Percentiles rank a stretch among this genome's conserved stretches.
These are phyloP conservation scores for Tragulus kanchil DNA, from an alignment of 2,113 vertebrate genomes.

Conservation along the genomic window DNA sequence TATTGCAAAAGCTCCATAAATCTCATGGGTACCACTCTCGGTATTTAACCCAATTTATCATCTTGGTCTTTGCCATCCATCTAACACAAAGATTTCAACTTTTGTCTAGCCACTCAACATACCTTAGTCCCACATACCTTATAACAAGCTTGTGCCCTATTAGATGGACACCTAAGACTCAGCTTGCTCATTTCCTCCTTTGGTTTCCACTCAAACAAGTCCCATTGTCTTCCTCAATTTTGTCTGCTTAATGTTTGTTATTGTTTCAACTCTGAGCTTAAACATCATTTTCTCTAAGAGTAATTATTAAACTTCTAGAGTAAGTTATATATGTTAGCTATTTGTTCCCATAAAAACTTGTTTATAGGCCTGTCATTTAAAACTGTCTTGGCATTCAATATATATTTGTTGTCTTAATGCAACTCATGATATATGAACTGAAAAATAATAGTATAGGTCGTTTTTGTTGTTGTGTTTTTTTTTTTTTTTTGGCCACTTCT, in stretches of 20 bases:
- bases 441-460: no score
- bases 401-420: background rate
- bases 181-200: background rate
- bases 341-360: background rate
- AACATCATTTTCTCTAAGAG: background rate
- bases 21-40: background rate
- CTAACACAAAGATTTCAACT: background rate
- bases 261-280: background rate
- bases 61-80: background rate
- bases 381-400: background rate
- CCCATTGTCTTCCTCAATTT: background rate
- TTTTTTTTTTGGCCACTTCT: no score
- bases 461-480: no score
- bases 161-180: no score
- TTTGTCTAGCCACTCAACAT: background rate
- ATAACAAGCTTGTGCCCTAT: rapidly evolving
- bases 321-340: background rate
- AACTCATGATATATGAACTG: background rate
- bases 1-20: background rate
- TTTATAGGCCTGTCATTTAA: background rate
- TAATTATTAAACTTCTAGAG: background rate
- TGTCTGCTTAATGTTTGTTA: background rate
- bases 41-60: background rate
- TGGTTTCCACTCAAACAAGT: background rate
- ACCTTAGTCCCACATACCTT: background rate